Evolutionary conservation across 2,888 invertebrate species (phyloP).

Genomic region (Drosophila tanythrix): DNA sequence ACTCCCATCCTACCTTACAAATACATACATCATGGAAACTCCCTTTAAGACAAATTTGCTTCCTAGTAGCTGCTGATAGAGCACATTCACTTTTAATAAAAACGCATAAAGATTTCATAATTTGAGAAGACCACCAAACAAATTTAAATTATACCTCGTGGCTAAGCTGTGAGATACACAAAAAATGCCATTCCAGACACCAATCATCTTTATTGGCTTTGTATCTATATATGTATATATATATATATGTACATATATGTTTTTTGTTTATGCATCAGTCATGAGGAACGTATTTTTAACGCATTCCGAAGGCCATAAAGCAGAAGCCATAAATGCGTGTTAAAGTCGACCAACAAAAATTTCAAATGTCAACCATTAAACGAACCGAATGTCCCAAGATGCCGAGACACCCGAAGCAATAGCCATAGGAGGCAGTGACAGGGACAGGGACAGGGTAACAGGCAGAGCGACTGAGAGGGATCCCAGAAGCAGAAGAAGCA

Average conservation of each 20-base stretch:
- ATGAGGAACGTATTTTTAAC: slow-evolving; percentile 48
- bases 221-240: background rate
- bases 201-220: slow-evolving; percentile 71
- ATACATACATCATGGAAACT: background rate
- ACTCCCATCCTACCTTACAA: background rate
- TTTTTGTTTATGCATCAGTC: slow-evolving; percentile 20
- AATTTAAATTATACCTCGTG: slow-evolving; percentile 3
- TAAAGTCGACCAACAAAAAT: slow-evolving; percentile 65
- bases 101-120: slow-evolving; percentile 53
- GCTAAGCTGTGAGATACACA: slow-evolving; percentile 30
- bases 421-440: background rate
- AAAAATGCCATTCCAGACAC: slow-evolving; percentile 61
- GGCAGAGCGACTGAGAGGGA: slow-evolving; percentile 5
- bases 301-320: slow-evolving; percentile 70
- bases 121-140: slow-evolving; percentile 35
- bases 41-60: background rate
- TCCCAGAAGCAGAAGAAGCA: slow-evolving; percentile 43
- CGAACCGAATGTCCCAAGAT: slow-evolving; percentile 43
- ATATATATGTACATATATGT: background rate
- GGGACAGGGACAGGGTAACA: background rate
- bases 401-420: slow-evolving; percentile 6
- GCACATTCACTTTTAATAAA: slow-evolving; percentile 38
- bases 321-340: slow-evolving; percentile 75
- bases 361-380: slow-evolving; percentile 72
- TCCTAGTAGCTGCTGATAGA: background rate